Evolutionary conservation across 2,797 vertebrate genomes (phyloP), one percentile per base, ranked within the genome.

Genomic region (Limnodromus scolopaceus): DNA sequence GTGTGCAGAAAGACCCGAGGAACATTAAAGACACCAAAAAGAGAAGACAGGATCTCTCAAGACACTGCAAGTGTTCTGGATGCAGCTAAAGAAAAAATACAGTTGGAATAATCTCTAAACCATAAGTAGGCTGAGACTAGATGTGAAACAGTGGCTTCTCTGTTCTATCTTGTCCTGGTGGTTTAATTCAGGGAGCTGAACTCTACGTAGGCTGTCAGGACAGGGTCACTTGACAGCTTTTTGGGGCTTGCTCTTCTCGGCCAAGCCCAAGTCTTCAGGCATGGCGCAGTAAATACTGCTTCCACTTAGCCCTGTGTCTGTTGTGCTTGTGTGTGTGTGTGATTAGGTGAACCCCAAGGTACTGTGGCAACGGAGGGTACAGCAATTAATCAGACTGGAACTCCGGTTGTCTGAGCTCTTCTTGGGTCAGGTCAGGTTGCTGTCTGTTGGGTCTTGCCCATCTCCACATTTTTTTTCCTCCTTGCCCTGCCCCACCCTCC

Each of bases 351-450:
- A 32, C 11, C 25, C 51, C 3, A 10, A 45, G 66, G 30, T 43
- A 4, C 54, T 43, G 54, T 0, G 1, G n/a, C 79, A 55, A 5
- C 1, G 1, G 36, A 45, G 51, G 16, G 45, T 75, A 7, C 68
- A 45, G 85, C 32, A 58, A 14, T 41, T 60, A 63, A 38, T 85
- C 43, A 55, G 63, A 39, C 3, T 1, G 30, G 54, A 18, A 1
- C 54, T 58, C 25, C 41, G 27, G 11, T 22, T 53, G 38, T 22
- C 57, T 63, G 70, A 91, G 49, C 66, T 36, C 72, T 41, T n/a
- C 54, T 4, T 7, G 19, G 43, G 53, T 43, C 5, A 1, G 72
- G 51, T 70, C 72, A 68, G 82, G 38, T 14, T 76, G 38, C 64
- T 9, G 2, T 54, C 63, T 58, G 28, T 54, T 61, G 34, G 34